Conservation (phyloP, 2,888 invertebrate species). For the Drosophila histrio region DNA sequence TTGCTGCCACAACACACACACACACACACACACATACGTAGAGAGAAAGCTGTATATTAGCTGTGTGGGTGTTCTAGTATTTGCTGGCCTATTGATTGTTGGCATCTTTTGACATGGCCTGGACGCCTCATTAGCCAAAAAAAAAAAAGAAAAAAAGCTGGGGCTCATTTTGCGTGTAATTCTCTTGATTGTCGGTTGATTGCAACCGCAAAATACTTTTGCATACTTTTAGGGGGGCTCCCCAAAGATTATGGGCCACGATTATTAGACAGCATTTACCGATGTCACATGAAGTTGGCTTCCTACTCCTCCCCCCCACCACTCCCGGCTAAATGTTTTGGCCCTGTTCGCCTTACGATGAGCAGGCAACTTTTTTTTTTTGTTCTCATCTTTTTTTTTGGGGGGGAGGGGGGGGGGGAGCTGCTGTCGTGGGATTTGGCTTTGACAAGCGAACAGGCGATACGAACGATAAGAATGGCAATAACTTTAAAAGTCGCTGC, state of each 20-base stretch:
- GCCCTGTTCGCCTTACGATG: constrained; percentile 11
- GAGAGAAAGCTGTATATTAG: neutral
- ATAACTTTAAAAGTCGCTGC: constrained; percentile 74
- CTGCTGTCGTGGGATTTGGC: constrained; percentile 62
- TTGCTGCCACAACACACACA: constrained; percentile 37
- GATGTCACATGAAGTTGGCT: constrained; percentile 53
- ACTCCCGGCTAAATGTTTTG: neutral
- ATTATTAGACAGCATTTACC: constrained; percentile 61
- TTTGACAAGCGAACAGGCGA: constrained; percentile 51
- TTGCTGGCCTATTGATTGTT: constrained; percentile 46
- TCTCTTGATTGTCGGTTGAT: constrained; percentile 60
- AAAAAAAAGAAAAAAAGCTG: too few species aligned
- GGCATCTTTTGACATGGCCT: constrained; percentile 28
- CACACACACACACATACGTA: constrained; percentile 1
- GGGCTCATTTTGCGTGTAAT: constrained; percentile 49
- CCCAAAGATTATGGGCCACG: constrained; percentile 46
- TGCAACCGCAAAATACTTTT: constrained; percentile 50
- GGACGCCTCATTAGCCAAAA: constrained; percentile 57
- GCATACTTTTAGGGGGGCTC: constrained; percentile 41
- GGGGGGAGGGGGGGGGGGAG: too few species aligned
- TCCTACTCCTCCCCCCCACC: neutral
- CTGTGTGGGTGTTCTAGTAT: constrained; percentile 24
- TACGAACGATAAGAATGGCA: constrained; percentile 65
- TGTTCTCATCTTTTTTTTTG: neutral
- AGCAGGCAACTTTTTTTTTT: constrained; percentile 21